These are phyloP conservation scores for Oryzias curvinotus DNA, from an alignment of 2,113 vertebrate species.

Conservation along the genomic window DNA sequence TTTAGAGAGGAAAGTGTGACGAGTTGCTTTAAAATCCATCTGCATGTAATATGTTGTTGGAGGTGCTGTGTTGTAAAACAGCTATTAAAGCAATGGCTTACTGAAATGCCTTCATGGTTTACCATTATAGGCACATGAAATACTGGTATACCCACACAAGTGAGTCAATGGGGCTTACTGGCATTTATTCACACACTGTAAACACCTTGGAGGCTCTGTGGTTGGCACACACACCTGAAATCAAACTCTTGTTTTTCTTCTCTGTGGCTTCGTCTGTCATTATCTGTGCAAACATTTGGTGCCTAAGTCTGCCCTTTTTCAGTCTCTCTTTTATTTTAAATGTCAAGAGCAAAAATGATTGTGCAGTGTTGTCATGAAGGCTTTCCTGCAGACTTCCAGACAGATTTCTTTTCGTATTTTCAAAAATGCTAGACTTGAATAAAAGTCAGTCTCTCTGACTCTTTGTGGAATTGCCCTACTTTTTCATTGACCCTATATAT, in stretches of 20 bases:
- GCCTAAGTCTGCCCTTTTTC: slow-evolving; percentile 10
- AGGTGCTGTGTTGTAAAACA: slow-evolving; percentile 51
- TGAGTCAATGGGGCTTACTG: slow-evolving; percentile 63
- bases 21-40: slow-evolving; percentile 38
- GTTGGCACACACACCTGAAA: slow-evolving; percentile 61
- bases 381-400: neutral
- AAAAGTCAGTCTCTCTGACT: slow-evolving; percentile 19
- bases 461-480: slow-evolving; percentile 31
- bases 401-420: too few relatives aligned
- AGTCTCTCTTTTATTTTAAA: slow-evolving; percentile 4
- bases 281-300: slow-evolving; percentile 4
- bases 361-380: neutral
- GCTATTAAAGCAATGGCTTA: slow-evolving; percentile 60
- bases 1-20: slow-evolving; percentile 6
- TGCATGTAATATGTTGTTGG: slow-evolving; percentile 51
- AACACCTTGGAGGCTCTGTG: slow-evolving; percentile 60
- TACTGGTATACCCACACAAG: slow-evolving; percentile 52
- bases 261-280: slow-evolving; percentile 39
- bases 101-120: slow-evolving; percentile 57
- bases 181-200: slow-evolving; percentile 63
- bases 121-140: slow-evolving; percentile 61
- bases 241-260: slow-evolving; percentile 33
- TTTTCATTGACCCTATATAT: slow-evolving; percentile 44
- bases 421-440: neutral
- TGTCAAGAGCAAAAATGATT: slow-evolving; percentile 3